Evolutionary conservation across 2,797 vertebrate species (phyloP).

Genomic region (Enteromius unitaeniatus): DNA sequence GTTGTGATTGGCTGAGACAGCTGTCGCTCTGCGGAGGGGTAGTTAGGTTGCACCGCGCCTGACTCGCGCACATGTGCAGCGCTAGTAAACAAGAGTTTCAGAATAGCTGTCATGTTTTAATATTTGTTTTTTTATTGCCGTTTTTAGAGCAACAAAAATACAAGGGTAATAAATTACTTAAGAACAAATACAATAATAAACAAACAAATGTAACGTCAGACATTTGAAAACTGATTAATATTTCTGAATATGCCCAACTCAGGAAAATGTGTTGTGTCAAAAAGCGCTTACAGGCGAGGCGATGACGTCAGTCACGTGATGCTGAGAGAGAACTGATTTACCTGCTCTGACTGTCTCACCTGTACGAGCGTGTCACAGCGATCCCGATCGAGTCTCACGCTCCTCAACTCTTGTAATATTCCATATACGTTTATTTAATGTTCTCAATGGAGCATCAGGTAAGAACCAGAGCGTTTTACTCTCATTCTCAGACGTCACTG

Average conservation of each 20-base stretch:
- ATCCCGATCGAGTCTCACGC: neutral
- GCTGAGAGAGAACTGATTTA: neutral
- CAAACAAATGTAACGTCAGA: neutral
- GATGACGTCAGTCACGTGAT: neutral
- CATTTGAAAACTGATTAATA: neutral
- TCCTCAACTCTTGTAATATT: neutral
- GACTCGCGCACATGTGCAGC: constrained; percentile 59
- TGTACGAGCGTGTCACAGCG: neutral
- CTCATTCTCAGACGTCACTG: no score
- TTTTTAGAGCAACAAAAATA: no score
- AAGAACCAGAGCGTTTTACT: neutral
- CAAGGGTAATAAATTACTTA: no score
- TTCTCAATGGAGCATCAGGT: neutral
- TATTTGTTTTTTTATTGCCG: no score
- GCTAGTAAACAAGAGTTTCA: constrained; percentile 5
- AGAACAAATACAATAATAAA: no score
- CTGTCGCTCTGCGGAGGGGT: fast-evolving
- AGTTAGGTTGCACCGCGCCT: constrained; percentile 71
- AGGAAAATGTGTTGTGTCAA: neutral
- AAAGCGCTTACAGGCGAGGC: neutral
- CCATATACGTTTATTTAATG: neutral
- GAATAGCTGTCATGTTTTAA: neutral
- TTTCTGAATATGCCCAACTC: neutral
- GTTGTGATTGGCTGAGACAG: constrained; percentile 62
- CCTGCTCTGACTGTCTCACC: neutral